These are phyloP conservation scores for Phallusia fumigata DNA, from an alignment of 23 tunicate species.

Conservation along the genomic window DNA sequence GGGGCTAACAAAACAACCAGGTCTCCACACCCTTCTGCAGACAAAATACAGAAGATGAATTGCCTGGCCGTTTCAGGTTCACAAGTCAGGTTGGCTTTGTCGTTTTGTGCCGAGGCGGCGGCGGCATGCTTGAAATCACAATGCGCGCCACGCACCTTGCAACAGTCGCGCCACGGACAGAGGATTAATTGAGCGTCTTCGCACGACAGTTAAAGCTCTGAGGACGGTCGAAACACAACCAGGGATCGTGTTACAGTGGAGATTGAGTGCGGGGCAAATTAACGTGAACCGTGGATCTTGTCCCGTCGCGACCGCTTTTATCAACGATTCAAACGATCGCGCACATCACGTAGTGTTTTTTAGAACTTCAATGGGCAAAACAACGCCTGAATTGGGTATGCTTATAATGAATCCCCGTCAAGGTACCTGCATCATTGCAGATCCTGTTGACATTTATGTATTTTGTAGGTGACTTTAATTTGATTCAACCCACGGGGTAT, in stretches of 20 bases:
- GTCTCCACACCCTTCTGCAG: not conserved
- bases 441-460: too few relatives aligned
- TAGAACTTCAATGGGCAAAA: too few relatives aligned
- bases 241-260: not conserved
- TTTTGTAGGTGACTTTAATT: too few relatives aligned
- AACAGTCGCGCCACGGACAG: not conserved
- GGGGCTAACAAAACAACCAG: not conserved
- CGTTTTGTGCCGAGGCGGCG: not conserved
- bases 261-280: not conserved
- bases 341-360: not conserved
- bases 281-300: slow-evolving; percentile 7
- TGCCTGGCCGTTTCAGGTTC: not conserved
- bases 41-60: not conserved
- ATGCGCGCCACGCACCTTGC: slow-evolving; percentile 3
- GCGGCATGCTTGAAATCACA: slow-evolving; percentile 3
- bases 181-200: slow-evolving; percentile 7
- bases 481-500: too few relatives aligned
- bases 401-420: too few relatives aligned
- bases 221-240: not conserved
- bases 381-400: too few relatives aligned
- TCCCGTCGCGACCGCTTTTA: not conserved
- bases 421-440: too few relatives aligned
- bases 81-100: not conserved
- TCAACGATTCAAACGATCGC: not conserved
- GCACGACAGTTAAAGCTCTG: not conserved